These are phyloP conservation scores for Hylaea fasciaria DNA, from an alignment of 2,888 invertebrate species.

Conservation along the genomic window DNA sequence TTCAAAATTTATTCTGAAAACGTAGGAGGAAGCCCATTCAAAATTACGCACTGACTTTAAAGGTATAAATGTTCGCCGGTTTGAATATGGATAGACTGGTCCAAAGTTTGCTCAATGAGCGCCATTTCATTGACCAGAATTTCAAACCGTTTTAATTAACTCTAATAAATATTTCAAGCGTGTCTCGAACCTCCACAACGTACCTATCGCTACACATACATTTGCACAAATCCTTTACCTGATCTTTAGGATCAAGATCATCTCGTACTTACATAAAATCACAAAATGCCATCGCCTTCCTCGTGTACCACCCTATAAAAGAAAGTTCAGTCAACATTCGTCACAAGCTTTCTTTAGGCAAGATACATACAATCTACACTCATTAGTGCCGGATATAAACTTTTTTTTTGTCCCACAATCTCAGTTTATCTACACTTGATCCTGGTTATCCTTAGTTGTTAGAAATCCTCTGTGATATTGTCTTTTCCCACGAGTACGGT, in stretches of 20 bases:
- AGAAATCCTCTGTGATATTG: constrained; percentile 15
- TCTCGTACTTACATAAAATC: too few relatives aligned
- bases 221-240: too few relatives aligned
- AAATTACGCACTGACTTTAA: constrained; percentile 12
- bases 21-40: constrained; percentile 7
- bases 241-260: too few relatives aligned
- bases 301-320: too few relatives aligned
- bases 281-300: too few relatives aligned
- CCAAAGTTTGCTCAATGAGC: constrained; percentile 2
- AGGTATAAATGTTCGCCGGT: constrained; percentile 1
- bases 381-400: constrained; percentile 16
- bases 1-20: constrained; percentile 16
- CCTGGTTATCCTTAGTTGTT: constrained; percentile 11
- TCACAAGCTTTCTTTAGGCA: too few relatives aligned
- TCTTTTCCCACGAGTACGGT: constrained; percentile 30
- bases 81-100: not conserved
- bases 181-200: too few relatives aligned
- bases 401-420: not conserved
- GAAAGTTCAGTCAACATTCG: too few relatives aligned
- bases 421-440: constrained; percentile 11
- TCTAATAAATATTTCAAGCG: too few relatives aligned
- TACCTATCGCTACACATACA: too few relatives aligned
- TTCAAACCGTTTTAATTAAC: not conserved
- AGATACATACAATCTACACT: too few relatives aligned
- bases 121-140: not conserved